phyloP scores from a whole-genome alignment of 2,797 vertebrate genomes.

The Acanthornis magna region DNA sequence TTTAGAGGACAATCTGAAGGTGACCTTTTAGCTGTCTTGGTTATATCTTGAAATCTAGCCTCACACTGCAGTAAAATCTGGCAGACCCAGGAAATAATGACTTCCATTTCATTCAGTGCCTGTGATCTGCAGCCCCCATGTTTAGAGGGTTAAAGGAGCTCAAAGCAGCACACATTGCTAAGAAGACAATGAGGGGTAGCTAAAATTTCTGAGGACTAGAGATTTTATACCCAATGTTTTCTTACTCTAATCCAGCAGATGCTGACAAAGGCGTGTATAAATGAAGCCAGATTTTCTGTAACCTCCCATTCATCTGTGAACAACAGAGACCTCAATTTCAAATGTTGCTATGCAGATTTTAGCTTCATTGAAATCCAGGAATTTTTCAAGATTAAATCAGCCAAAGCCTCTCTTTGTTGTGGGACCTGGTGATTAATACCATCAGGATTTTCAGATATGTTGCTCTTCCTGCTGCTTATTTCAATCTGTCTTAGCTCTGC shows the following conservation, averaged over 20 bases:
- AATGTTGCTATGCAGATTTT: neutral
- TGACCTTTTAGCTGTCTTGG: neutral
- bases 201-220: neutral
- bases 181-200: neutral
- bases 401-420: neutral
- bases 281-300: neutral
- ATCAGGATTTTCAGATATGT: neutral
- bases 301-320: neutral
- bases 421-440: neutral
- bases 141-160: neutral
- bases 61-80: neutral
- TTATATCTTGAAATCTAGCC: neutral
- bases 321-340: neutral
- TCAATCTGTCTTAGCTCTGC: neutral
- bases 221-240: neutral
- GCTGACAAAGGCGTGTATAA: neutral
- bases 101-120: neutral
- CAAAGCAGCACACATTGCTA: neutral
- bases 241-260: neutral
- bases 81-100: neutral
- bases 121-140: neutral
- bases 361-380: neutral
- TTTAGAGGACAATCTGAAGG: neutral
- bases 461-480: neutral
- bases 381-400: neutral